phyloP scores from a whole-genome alignment of 2,797 vertebrate genomes.

The Arrhamphus sclerolepis region DNA sequence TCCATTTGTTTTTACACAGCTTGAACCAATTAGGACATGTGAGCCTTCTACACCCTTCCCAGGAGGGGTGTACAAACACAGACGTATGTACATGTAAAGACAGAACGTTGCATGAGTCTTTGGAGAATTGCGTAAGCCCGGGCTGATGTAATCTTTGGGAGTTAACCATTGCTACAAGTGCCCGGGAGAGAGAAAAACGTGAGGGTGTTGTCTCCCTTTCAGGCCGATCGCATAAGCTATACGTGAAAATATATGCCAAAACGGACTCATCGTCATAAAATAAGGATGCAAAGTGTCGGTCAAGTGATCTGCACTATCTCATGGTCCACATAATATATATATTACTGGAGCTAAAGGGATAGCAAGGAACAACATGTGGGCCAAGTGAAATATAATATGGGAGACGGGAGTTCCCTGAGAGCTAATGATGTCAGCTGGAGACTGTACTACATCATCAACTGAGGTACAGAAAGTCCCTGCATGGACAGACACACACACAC shows the following conservation, averaged over 20 bases:
- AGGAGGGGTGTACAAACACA: conserved; percentile 28
- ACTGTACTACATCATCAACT: not conserved
- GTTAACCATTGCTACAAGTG: conserved; percentile 23
- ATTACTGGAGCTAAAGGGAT: not conserved
- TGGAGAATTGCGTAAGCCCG: conserved; percentile 60
- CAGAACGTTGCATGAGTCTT: conserved; percentile 31
- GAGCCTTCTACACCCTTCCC: conserved; percentile 64
- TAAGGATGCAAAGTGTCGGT: not conserved
- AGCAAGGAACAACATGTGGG: conserved; percentile 46
- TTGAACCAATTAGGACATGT: conserved; percentile 69
- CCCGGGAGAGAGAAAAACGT: conserved; percentile 38
- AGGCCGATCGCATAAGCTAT: conserved; percentile 12
- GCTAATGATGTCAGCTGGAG: conserved; percentile 44
- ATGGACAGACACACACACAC: not conserved
- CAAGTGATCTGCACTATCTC: too few relatives aligned
- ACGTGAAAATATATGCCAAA: conserved; percentile 24
- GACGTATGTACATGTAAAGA: conserved; percentile 15
- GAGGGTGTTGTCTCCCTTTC: conserved; percentile 51
- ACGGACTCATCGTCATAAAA: not conserved
- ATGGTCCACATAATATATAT: not conserved
- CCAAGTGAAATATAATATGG: conserved; percentile 29
- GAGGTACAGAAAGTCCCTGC: conserved; percentile 23
- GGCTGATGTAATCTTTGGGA: conserved; percentile 65
- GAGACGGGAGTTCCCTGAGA: conserved; percentile 50
- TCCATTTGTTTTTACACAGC: conserved; percentile 64